A percentile compares a stretch with the other conserved stretches of the same genome.
Evolutionary conservation across 2,113 vertebrate genomes (phyloP).

Genomic region (Halichoerus grypus): DNA sequence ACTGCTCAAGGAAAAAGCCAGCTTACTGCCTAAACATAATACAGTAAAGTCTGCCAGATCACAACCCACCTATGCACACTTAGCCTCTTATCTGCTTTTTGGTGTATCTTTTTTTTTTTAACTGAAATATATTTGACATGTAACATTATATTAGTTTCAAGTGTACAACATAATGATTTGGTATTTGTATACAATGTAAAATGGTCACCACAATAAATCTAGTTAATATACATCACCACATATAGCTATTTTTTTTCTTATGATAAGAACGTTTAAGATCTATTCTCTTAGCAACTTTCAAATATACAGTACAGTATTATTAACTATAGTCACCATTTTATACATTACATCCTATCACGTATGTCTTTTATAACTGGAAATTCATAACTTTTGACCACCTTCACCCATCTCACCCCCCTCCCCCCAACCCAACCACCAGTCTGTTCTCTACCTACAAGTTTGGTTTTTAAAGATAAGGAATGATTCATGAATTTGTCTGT

Average conservation of each 20-base stretch:
- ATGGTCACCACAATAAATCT: background rate
- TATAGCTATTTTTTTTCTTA: background rate
- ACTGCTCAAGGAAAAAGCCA: background rate
- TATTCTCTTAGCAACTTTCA: background rate
- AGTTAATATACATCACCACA: background rate
- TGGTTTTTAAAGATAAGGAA: background rate
- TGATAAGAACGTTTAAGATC: background rate
- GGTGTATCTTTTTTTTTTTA: background rate
- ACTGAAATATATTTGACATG: background rate
- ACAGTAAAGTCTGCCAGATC: background rate
- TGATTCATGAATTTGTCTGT: background rate
- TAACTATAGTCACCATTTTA: background rate
- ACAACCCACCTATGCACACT: background rate
- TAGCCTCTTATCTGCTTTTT: background rate
- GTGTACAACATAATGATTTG: background rate
- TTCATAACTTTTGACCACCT: background rate
- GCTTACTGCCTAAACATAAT: background rate
- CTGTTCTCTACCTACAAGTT: background rate
- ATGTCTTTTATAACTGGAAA: background rate
- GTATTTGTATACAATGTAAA: background rate
- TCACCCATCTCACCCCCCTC: background rate
- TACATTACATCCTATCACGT: background rate
- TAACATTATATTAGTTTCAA: background rate
- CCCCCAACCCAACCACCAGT: background rate
- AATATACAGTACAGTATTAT: background rate